phyloP scores from a whole-genome alignment of 2,797 vertebrate genomes.

The Nasua narica region DNA sequence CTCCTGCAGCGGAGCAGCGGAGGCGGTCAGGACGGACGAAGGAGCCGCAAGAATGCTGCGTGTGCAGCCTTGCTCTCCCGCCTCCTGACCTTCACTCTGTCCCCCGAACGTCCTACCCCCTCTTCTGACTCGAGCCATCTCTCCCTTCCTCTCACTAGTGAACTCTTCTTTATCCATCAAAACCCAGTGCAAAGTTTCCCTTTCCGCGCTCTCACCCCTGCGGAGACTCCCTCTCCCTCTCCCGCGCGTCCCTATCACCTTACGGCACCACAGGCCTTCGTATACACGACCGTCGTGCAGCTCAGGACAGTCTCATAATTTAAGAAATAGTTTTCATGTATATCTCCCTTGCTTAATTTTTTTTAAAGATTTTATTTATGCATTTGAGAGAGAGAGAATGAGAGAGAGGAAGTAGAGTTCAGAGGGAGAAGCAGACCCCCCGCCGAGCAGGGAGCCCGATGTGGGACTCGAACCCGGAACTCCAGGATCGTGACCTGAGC shows the following conservation, averaged over 20 bases:
- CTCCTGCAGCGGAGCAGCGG: background rate
- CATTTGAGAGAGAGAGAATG: no score
- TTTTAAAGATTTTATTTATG: no score
- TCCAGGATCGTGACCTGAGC: no score
- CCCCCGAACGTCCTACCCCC: background rate
- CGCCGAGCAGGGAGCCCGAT: no score
- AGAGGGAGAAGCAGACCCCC: no score
- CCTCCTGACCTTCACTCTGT: background rate
- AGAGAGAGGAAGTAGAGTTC: no score
- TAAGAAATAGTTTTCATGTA: background rate
- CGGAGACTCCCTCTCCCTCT: background rate
- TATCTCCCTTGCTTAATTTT: background rate
- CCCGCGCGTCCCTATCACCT: background rate
- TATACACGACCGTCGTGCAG: background rate
- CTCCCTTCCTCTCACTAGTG: background rate
- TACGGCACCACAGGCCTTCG: background rate
- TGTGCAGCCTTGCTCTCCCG: background rate
- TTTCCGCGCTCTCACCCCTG: background rate
- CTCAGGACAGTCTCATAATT: background rate
- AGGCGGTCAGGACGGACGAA: accelerated
- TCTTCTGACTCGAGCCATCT: background rate
- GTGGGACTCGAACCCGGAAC: no score
- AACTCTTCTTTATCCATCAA: background rate
- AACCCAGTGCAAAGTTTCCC: background rate
- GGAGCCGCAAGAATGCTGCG: accelerated